Evolutionary conservation across 1,140 invertebrate genomes (phyloP).

Genomic region (Polyergus mexicanus): DNA sequence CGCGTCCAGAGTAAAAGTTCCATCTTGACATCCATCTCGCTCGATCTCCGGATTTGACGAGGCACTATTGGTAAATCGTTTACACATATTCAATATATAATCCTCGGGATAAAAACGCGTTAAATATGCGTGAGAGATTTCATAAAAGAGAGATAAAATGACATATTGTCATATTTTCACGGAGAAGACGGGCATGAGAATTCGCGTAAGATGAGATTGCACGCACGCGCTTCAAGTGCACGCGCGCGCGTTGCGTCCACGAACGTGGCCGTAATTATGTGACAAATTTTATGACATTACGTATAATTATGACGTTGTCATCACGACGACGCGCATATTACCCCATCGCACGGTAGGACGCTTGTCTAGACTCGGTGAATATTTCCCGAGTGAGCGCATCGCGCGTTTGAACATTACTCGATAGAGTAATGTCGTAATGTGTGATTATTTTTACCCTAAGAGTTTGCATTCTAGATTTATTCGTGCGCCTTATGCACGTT

Average conservation of each 20-base stretch:
- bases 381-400: constrained; percentile 52
- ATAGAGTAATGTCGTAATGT: constrained; percentile 10
- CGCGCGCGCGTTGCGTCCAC: not conserved
- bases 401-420: constrained; percentile 30
- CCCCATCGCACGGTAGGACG: constrained; percentile 22
- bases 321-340: constrained; percentile 26
- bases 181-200: constrained; percentile 8
- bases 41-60: not conserved
- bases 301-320: constrained; percentile 40
- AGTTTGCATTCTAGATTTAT: constrained; percentile 7
- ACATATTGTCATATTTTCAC: not conserved
- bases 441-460: not conserved
- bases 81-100: not conserved
- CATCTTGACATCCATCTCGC: not conserved
- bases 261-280: constrained; percentile 23
- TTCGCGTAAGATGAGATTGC: not conserved
- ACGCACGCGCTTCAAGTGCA: constrained; percentile 14
- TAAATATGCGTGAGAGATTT: too few relatives aligned
- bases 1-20: constrained; percentile 55
- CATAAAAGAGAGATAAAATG: too few relatives aligned
- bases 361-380: constrained; percentile 20
- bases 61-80: not conserved
- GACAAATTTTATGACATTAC: constrained; percentile 47
- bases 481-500: not conserved
- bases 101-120: not conserved